Percentiles rank a stretch among this genome's conserved stretches.
Evolutionary conservation across 1,140 invertebrate genomes (phyloP).

Genomic region (Cyclina sinensis): DNA sequence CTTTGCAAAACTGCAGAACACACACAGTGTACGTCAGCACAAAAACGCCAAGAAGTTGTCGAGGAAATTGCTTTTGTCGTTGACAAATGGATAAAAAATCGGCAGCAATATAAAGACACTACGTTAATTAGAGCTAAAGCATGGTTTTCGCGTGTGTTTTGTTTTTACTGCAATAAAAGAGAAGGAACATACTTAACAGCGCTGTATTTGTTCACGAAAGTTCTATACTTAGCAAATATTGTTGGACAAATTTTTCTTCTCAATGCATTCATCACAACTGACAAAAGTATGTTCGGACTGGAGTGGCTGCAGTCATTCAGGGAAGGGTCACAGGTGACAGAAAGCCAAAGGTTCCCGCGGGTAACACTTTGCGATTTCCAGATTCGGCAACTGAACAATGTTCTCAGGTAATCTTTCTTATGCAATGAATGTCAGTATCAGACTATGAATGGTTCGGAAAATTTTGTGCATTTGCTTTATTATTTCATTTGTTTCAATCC

Average conservation of each 20-base stretch:
- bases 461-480: too few species aligned
- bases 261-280: slow-evolving; percentile 80
- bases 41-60: slow-evolving; percentile 77
- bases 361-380: slow-evolving; percentile 88
- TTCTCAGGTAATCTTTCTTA: slow-evolving; percentile 76
- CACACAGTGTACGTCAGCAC: slow-evolving; percentile 77
- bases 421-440: slow-evolving; percentile 41
- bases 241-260: slow-evolving; percentile 84
- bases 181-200: slow-evolving; percentile 84
- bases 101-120: slow-evolving; percentile 70
- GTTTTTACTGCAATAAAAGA: slow-evolving; percentile 84
- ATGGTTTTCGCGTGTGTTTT: slow-evolving; percentile 72
- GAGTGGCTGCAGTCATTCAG: slow-evolving; percentile 85
- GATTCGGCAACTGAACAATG: slow-evolving; percentile 85
- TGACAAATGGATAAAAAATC: too few species aligned
- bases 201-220: slow-evolving; percentile 84
- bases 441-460: too few species aligned
- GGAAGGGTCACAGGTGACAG: slow-evolving; percentile 84
- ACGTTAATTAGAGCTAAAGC: slow-evolving; percentile 76
- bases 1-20: slow-evolving; percentile 88
- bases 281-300: slow-evolving; percentile 84
- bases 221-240: slow-evolving; percentile 82
- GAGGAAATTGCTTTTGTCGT: too few species aligned
- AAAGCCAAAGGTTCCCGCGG: slow-evolving; percentile 86
- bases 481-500: too few species aligned